Evolutionary conservation across 2,888 invertebrate species (phyloP).

Genomic region (Anticlea derivata): DNA sequence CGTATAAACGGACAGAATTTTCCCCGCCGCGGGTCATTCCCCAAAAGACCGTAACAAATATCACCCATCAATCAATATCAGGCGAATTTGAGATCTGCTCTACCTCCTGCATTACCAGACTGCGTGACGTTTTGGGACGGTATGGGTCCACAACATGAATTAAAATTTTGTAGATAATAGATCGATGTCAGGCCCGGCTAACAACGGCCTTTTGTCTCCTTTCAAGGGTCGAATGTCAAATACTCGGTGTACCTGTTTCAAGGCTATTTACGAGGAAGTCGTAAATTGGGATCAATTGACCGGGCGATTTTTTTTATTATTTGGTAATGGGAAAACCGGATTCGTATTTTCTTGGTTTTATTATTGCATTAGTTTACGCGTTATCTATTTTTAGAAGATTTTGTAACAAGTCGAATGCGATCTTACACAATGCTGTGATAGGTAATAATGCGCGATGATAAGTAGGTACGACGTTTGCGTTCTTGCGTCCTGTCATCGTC

Average conservation of each 20-base stretch:
- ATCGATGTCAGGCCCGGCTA: constrained; percentile 67
- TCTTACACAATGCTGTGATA: too few species aligned
- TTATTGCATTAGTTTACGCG: too few species aligned
- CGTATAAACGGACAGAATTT: constrained; percentile 30
- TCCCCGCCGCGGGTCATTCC: constrained; percentile 26
- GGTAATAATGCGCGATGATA: too few species aligned
- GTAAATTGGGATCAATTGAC: constrained; percentile 37
- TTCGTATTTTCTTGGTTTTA: neutral
- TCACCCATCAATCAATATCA: constrained; percentile 55
- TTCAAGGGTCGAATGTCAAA: constrained; percentile 57
- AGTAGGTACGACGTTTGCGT: too few species aligned
- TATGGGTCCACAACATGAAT: constrained; percentile 54
- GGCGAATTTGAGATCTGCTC: constrained; percentile 47
- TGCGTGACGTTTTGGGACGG: constrained; percentile 46
- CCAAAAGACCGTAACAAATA: constrained; percentile 52
- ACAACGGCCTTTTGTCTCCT: constrained; percentile 56
- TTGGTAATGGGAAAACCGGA: neutral
- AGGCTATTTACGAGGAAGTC: constrained; percentile 36
- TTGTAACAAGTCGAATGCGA: too few species aligned
- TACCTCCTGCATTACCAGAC: constrained; percentile 40
- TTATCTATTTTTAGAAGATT: too few species aligned
- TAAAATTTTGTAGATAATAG: constrained; percentile 56
- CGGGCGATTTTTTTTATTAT: constrained; percentile 22
- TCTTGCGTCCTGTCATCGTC: too few species aligned
- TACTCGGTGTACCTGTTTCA: constrained; percentile 41